Percentiles rank a stretch among this genome's conserved stretches.
phyloP scores from a whole-genome alignment of 2,113 vertebrate genomes.

The Dendrocopos noguchii region DNA sequence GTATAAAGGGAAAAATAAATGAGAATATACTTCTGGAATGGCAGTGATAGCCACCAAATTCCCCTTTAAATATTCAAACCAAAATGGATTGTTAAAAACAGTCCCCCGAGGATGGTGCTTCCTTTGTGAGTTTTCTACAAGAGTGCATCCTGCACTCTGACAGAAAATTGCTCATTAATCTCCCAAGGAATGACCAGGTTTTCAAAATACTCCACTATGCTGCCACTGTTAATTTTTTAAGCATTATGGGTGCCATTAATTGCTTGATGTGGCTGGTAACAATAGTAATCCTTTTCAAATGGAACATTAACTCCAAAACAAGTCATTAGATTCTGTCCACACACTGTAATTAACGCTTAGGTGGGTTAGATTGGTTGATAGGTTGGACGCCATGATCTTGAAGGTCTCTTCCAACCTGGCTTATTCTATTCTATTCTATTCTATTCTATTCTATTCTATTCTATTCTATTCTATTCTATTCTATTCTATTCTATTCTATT shows the following conservation, averaged over 20 bases:
- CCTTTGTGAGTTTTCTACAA: constrained; percentile 67
- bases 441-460: no score
- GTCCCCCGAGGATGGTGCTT: constrained; percentile 16
- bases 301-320: constrained; percentile 45
- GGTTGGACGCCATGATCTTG: no score
- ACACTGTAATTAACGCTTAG: constrained; percentile 50
- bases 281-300: constrained; percentile 11
- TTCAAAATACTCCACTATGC: constrained; percentile 49
- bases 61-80: constrained; percentile 53
- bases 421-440: no score
- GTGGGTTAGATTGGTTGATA: no score
- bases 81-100: constrained; percentile 52
- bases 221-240: constrained; percentile 39
- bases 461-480: no score
- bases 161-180: constrained; percentile 71
- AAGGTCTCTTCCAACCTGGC: no score
- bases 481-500: no score
- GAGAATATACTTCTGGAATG: constrained; percentile 46
- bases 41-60: constrained; percentile 32
- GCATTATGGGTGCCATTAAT: constrained; percentile 52
- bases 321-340: constrained; percentile 13
- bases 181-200: constrained; percentile 57
- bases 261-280: constrained; percentile 51
- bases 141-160: constrained; percentile 49
- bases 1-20: constrained; percentile 52